A percentile compares a stretch with the other conserved stretches of the same genome.
Evolutionary conservation across 2,797 vertebrate species (phyloP).

Genomic region (Crotalus adamanteus): DNA sequence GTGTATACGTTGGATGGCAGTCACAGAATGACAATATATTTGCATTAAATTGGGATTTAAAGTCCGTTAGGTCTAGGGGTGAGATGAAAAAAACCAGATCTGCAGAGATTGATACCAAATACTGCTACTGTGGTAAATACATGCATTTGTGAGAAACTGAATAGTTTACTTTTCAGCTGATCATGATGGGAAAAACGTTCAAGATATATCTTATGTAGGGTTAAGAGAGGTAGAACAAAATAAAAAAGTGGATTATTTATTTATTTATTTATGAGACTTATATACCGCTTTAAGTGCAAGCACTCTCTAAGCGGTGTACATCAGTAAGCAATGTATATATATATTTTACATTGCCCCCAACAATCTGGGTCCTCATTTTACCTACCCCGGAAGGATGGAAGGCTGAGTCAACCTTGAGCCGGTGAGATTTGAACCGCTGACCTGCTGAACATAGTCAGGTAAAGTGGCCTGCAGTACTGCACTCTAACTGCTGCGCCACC

Average conservation of each 20-base stretch:
- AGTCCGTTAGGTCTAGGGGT: neutral
- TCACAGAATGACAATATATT: neutral
- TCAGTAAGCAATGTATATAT: no score
- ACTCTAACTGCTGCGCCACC: no score
- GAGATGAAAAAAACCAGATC: neutral
- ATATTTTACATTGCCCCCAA: no score
- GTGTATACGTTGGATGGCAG: neutral
- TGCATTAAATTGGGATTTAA: neutral
- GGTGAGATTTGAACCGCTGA: no score
- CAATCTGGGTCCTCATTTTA: no score
- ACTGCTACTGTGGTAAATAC: neutral
- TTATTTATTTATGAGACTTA: no score
- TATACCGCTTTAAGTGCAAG: no score
- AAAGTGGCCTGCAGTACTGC: no score
- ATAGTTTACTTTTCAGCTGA: neutral
- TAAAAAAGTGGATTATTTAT: neutral
- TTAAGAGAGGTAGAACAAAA: conserved; percentile 15
- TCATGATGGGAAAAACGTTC: neutral
- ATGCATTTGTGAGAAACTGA: neutral
- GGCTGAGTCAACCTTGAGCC: no score
- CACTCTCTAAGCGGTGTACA: no score
- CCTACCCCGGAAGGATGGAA: no score
- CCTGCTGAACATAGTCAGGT: no score
- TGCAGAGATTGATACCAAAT: neutral
- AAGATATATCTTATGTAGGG: neutral